Evolutionary conservation across 2,888 invertebrate species (phyloP), one percentile per base, ranked within the genome.

Genomic region (Euzophera pinguis): DNA sequence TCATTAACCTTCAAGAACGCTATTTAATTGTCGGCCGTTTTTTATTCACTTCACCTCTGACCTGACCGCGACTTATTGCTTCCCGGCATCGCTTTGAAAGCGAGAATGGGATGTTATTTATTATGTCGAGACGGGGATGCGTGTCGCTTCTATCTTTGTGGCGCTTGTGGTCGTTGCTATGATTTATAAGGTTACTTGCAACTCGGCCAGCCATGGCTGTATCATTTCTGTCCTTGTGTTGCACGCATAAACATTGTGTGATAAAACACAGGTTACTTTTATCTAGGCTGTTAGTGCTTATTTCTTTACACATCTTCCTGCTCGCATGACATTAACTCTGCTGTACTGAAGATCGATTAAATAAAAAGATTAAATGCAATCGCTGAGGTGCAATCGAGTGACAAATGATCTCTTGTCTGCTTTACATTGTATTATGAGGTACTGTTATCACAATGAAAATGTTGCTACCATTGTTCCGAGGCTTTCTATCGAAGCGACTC

Each of bases 1-100:
- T 90, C 89, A 90, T 90, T 90, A 89, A 89, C 90, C 90, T 90
- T 90, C 85, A 84, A 88, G 89, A 89, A 87, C 89, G 86, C 88
- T 86, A 89, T 90, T 89, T 90, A 90, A 90, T 90, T 89, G 90
- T 90, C 82, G 86, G 84, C 84, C 86, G 89, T 90, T 90, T 90
- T 90, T 90, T 89, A 90, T 89, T 84, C 87, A 87, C 78, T 77
- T 89, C 89, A 90, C 89, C 90, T 89, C 71, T 89, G 88, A 88
- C 90, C 89, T 84, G 80, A 76, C 77, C 74, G 80, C 82, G 84
- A 89, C 89, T 89, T 88, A 88, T 90, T 84, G 84, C 88, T 85
- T 81, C 82, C 81, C 87, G 84, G 84, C 69, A 81, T 77, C 79
- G 81, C 87, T 88, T 84, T 86, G 86, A 88, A 88, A 87, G 85